A percentile compares a stretch with the other conserved stretches of the same genome.
phyloP scores from a whole-genome alignment of 2,113 vertebrate genomes.

The Tachycineta bicolor region DNA sequence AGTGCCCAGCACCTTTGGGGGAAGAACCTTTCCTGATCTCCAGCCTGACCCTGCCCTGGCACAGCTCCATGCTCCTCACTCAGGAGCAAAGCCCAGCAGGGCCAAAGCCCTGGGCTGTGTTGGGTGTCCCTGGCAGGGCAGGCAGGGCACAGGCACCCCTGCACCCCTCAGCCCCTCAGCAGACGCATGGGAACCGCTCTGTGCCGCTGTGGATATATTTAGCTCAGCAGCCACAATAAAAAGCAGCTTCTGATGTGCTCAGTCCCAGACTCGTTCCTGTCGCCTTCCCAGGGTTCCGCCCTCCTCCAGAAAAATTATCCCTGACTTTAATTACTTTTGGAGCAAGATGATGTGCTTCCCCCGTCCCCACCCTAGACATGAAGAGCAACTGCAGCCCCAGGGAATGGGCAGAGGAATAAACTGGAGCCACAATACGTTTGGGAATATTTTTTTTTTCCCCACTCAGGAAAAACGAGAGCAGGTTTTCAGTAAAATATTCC shows the following conservation, averaged over 20 bases:
- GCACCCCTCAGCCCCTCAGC: not conserved
- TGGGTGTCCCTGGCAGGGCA: not conserved
- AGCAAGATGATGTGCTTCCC: not conserved
- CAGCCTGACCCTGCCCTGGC: accelerated
- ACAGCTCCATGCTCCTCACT: not conserved
- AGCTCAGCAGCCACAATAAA: constrained; percentile 22
- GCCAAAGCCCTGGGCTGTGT: not conserved
- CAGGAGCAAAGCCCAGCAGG: not conserved
- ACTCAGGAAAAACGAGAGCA: not conserved
- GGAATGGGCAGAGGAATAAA: not conserved
- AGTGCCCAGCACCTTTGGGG: not conserved
- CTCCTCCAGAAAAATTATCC: constrained; percentile 6
- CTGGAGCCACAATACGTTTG: not conserved
- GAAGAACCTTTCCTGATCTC: not conserved
- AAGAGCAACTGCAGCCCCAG: not conserved
- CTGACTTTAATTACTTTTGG: constrained; percentile 17
- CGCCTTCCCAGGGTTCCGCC: constrained; percentile 20
- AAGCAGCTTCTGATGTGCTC: constrained; percentile 33
- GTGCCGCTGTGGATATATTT: not conserved
- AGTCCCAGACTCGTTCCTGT: not conserved
- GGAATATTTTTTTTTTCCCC: not conserved
- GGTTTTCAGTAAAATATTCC: not conserved
- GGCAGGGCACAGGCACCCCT: not conserved
- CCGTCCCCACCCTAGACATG: not conserved
- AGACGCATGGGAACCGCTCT: not conserved